Conservation (phyloP, 2,113 vertebrate species). For the Cyanoramphus novaezelandiae region DNA sequence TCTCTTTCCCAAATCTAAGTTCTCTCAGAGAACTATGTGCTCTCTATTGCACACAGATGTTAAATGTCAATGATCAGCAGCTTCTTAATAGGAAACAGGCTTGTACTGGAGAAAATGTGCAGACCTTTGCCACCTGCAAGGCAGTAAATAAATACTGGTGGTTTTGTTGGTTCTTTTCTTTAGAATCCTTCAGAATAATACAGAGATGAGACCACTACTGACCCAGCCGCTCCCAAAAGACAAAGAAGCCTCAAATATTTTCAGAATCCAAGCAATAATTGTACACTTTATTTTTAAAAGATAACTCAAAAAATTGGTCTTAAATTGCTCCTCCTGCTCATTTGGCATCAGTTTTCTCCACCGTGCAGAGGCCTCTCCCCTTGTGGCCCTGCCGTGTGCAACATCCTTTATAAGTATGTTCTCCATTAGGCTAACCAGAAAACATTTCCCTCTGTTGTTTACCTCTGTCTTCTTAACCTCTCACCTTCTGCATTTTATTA, state of each 20-base stretch:
- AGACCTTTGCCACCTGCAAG: constrained; percentile 14
- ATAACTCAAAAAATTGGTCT: not conserved
- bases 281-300: not conserved
- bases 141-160: not conserved
- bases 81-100: not conserved
- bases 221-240: not conserved
- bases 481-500: not conserved
- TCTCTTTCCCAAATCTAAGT: not conserved
- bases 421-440: not conserved
- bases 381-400: not conserved
- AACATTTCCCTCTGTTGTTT: constrained; percentile 10
- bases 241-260: not conserved
- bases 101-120: not conserved
- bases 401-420: not conserved
- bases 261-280: not conserved
- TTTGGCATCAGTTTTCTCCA: not conserved
- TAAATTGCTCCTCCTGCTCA: not conserved
- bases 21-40: not conserved
- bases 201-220: not conserved
- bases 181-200: not conserved
- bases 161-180: not conserved
- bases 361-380: not conserved
- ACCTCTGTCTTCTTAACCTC: not conserved
- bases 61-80: constrained; percentile 26
- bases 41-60: constrained; percentile 10